Base-by-base conservation (phyloP, 2,113 vertebrate genomes). In the Salvelinus namaycush region DNA sequence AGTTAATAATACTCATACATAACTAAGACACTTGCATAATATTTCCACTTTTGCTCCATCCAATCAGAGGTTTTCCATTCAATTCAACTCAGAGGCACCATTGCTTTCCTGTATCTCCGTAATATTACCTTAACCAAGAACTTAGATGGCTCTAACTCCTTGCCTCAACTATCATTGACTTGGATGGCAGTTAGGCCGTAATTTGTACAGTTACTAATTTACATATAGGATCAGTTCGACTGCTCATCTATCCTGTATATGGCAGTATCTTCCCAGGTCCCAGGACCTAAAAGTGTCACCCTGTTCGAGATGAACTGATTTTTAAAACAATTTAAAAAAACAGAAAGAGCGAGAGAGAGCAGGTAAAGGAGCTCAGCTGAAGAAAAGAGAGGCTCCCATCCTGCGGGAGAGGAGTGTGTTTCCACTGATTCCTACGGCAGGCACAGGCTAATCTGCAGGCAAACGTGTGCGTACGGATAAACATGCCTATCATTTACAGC, bases 391-490 rank as follows among this genome's bases (percentile, higher is more conserved):
- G 54, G 18, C 54, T 57, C 54, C 86, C 78, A 79, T 68, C 68
- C 77, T 78, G 34, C 77, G 76, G 70, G 71, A 44, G 81, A 67
- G 75, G 39, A 44, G 79, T 72, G 76, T 81, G 57, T 83, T 80
- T 80, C 68, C 51, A 44, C 72, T 81, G 57, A 78, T 70, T 82
- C 26, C 72, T 84, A 29, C 70, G 70, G 74, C 76, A 57, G 84
- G 76, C 54, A 68, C 68, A 9, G 68, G 73, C 78, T 89, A 90
- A 89, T 90, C 87, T 87, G 84, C 74, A 86, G 79, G 84, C 79
- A 68, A 85, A 74, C 24, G 34, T 49, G 69, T 82, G 75, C 73
- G 3, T 77, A 76, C 66, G 62, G 76, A 82, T 86, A 85, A 88
- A 89, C 75, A 82, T 26, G 74, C 65, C 82, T 90, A 88, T 87